phyloP scores from a whole-genome alignment of 2,113 vertebrate genomes.

The Anthoscopus minutus region DNA sequence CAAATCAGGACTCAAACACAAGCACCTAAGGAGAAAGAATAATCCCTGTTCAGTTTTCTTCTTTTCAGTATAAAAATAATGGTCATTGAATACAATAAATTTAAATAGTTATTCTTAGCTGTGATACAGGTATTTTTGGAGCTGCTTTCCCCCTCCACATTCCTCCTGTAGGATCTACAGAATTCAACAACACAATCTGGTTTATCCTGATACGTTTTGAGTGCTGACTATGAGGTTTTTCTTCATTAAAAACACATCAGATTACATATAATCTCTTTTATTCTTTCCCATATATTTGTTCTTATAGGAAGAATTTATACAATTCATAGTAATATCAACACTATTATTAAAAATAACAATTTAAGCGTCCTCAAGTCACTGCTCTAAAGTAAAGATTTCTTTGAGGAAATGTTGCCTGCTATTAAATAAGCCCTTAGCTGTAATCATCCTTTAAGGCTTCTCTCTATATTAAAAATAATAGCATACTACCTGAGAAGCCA shows the following conservation, averaged over 20 bases:
- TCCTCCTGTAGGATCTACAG: neutral
- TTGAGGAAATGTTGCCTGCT: neutral
- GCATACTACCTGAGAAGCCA: neutral
- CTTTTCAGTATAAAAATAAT: neutral
- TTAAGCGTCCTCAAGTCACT: neutral
- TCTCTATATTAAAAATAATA: neutral
- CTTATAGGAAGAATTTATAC: neutral
- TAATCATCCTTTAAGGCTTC: neutral
- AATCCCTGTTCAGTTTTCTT: neutral
- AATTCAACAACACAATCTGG: no score
- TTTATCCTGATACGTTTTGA: neutral
- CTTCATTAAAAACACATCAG: neutral
- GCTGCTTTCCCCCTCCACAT: neutral
- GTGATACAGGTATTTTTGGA: neutral
- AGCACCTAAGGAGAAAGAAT: neutral
- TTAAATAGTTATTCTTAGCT: neutral
- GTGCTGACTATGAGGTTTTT: neutral
- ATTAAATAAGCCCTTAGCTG: neutral
- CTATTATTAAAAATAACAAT: neutral
- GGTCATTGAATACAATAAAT: neutral
- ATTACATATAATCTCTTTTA: neutral
- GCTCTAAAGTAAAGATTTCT: neutral
- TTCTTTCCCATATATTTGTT: neutral
- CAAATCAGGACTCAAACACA: neutral
- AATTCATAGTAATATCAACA: neutral